phyloP scores from a whole-genome alignment of 2,797 vertebrate genomes.

The Australoheros facetus region DNA sequence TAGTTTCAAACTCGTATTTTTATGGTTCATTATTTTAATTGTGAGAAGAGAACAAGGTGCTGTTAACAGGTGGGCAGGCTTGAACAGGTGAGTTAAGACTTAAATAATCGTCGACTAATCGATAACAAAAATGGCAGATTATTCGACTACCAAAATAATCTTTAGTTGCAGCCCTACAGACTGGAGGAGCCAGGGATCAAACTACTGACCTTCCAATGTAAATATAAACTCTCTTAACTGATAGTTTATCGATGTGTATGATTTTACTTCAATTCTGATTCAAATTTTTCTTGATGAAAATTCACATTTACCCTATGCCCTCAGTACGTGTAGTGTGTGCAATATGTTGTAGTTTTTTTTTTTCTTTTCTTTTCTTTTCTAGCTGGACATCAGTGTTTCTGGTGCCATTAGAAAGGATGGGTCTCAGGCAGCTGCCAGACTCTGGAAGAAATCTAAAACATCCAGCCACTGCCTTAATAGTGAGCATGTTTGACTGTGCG shows the following conservation, averaged over 20 bases:
- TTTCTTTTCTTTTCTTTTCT: neutral
- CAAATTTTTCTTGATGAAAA: neutral
- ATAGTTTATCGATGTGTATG: neutral
- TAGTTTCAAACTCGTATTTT: too few relatives aligned
- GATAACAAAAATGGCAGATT: too few relatives aligned
- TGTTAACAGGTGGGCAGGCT: too few relatives aligned
- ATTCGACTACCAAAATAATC: too few relatives aligned
- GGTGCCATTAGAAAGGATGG: neutral
- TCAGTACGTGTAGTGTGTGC: neutral
- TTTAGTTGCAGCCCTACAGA: too few relatives aligned
- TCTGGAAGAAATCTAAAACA: constrained; percentile 37
- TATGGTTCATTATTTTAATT: too few relatives aligned
- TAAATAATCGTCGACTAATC: too few relatives aligned
- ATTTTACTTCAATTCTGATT: neutral
- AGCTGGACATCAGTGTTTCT: neutral
- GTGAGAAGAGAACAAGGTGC: too few relatives aligned
- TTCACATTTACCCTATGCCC: neutral
- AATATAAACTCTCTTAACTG: neutral
- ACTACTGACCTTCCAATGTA: neutral
- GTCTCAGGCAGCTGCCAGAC: neutral
- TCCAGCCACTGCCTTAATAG: constrained; percentile 18
- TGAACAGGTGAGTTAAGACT: too few relatives aligned
- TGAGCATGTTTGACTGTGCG: constrained; percentile 5
- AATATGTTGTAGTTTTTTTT: too few relatives aligned
- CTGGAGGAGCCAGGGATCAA: neutral